phyloP scores from a whole-genome alignment of 2,797 vertebrate genomes.

The Poliocrania exsul region DNA sequence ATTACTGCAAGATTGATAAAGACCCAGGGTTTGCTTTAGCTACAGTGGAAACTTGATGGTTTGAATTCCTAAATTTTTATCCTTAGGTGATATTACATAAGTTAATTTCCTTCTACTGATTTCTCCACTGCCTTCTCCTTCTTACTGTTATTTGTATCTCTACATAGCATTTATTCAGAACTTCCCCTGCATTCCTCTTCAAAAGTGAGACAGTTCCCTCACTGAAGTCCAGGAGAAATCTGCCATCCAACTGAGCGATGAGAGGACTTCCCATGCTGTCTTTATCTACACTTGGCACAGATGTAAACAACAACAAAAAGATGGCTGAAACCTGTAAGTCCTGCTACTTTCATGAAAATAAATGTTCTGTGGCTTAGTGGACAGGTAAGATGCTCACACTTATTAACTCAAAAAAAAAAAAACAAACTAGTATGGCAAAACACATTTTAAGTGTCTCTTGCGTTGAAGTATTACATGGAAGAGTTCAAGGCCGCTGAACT shows the following conservation, averaged over 20 bases:
- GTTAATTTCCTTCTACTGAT: not conserved
- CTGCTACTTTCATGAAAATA: not conserved
- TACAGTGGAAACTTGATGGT: not conserved
- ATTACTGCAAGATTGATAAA: not conserved
- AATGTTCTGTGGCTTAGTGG: not conserved
- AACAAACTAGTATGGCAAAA: not conserved
- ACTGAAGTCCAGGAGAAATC: not conserved
- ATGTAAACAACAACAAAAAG: not conserved
- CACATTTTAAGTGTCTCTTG: not conserved
- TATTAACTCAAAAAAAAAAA: not conserved
- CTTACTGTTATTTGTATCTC: not conserved
- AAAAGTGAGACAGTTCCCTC: not conserved
- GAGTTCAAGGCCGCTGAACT: not conserved
- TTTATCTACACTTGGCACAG: not conserved
- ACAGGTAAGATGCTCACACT: not conserved
- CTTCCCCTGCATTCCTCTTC: not conserved
- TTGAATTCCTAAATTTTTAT: not conserved
- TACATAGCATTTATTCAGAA: not conserved
- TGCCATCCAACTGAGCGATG: rapidly evolving
- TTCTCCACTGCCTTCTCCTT: not conserved
- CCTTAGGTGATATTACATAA: not conserved
- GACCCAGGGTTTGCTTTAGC: not conserved
- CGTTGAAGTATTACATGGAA: not conserved
- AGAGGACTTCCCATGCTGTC: not conserved
- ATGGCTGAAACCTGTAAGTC: not conserved